Evolutionary conservation across 1,140 invertebrate species (phyloP).

Genomic region (Parasteatoda tepidariorum): DNA sequence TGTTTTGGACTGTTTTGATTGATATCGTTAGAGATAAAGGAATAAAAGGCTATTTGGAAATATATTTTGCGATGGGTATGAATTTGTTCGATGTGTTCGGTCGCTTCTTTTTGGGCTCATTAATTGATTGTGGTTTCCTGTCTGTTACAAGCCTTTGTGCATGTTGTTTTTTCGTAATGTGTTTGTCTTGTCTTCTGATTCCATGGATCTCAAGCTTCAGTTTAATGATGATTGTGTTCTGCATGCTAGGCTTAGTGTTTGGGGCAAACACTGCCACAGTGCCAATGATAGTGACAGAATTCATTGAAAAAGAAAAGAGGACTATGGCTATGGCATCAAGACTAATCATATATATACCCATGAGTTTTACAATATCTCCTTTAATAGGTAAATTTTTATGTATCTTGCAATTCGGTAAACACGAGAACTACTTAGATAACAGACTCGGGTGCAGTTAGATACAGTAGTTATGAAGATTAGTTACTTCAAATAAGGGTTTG

Average conservation of each 20-base stretch:
- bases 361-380: conserved; percentile 8
- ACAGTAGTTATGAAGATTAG: no score
- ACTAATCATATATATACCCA: neutral
- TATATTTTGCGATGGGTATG: neutral
- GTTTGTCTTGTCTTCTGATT: neutral
- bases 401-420: no score
- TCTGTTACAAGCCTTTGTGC: neutral
- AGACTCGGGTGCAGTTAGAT: no score
- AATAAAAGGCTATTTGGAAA: neutral
- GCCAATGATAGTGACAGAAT: neutral
- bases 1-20: neutral
- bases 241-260: neutral
- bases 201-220: neutral
- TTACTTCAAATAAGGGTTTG: no score
- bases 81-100: neutral
- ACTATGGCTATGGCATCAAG: conserved; percentile 28
- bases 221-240: neutral
- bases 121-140: neutral
- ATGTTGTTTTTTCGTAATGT: conserved; percentile 1
- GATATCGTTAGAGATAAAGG: conserved; percentile 5
- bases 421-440: no score
- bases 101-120: neutral
- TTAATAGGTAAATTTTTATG: neutral
- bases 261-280: neutral
- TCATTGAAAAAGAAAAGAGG: neutral